Conservation (phyloP, 2,797 vertebrate genomes). For the Sebastes diaconus region DNA sequence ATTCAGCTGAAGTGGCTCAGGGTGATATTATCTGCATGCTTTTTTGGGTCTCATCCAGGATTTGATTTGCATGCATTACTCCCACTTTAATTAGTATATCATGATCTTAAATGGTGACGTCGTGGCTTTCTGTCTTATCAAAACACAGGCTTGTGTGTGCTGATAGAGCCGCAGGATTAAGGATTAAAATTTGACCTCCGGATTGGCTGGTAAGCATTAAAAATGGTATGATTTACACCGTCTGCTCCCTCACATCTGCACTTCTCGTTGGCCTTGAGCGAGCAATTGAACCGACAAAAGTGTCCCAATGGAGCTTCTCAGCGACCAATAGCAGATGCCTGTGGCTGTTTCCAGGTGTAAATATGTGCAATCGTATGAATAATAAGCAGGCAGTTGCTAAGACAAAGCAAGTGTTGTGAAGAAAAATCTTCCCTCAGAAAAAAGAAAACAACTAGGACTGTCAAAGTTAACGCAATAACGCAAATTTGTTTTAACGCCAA, state of each 20-base stretch:
- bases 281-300: conserved; percentile 1
- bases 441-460: not conserved
- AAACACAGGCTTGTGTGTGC: not conserved
- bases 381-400: conserved; percentile 27
- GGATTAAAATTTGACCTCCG: not conserved
- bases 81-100: conserved; percentile 9
- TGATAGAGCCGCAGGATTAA: not conserved
- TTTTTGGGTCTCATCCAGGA: conserved; percentile 23
- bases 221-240: not conserved
- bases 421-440: not conserved
- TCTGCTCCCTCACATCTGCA: conserved; percentile 16
- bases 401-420: not conserved
- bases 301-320: conserved; percentile 8
- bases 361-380: conserved; percentile 43
- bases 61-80: conserved; percentile 26
- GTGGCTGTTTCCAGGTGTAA: conserved; percentile 44
- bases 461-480: no score
- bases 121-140: not conserved
- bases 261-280: conserved; percentile 2
- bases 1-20: conserved; percentile 15
- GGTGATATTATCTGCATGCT: not conserved
- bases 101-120: not conserved
- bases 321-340: not conserved
- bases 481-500: no score
- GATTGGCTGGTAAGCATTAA: not conserved